Percentiles rank a stretch among this genome's conserved stretches.
Conservation (phyloP, 2,113 vertebrate species). For the Gracilinanus agilis region DNA sequence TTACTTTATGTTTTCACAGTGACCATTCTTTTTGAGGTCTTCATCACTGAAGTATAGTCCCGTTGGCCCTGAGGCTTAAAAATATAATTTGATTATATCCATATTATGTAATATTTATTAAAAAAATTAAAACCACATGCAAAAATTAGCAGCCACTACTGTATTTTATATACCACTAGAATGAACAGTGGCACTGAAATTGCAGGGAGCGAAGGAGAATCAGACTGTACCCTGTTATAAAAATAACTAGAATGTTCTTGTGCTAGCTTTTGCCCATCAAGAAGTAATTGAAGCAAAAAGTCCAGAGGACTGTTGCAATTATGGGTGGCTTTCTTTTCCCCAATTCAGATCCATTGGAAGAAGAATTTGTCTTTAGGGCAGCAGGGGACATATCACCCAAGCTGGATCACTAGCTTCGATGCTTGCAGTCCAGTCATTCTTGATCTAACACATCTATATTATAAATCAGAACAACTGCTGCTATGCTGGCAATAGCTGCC, state of each 20-base stretch:
- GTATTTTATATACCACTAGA: not conserved
- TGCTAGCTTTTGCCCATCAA: not conserved
- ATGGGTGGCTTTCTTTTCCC: not conserved
- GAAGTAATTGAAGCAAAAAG: not conserved
- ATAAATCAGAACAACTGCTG: not conserved
- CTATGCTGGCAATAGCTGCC: not conserved
- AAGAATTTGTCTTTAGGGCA: not conserved
- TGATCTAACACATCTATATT: not conserved
- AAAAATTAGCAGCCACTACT: not conserved
- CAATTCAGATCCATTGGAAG: not conserved
- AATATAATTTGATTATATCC: too few species aligned
- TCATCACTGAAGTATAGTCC: too few species aligned
- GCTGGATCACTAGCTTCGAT: not conserved
- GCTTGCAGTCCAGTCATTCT: not conserved
- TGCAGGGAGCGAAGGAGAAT: not conserved
- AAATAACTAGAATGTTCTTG: not conserved
- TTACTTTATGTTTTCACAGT: too few species aligned
- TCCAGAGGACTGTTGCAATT: not conserved
- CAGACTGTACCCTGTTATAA: not conserved
- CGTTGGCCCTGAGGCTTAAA: too few species aligned
- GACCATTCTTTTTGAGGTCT: too few species aligned
- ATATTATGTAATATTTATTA: too few species aligned
- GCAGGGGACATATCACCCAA: not conserved
- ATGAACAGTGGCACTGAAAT: not conserved
- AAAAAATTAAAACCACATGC: not conserved